Conservation (phyloP, 2,113 vertebrate species). For the Cacatua alba region DNA sequence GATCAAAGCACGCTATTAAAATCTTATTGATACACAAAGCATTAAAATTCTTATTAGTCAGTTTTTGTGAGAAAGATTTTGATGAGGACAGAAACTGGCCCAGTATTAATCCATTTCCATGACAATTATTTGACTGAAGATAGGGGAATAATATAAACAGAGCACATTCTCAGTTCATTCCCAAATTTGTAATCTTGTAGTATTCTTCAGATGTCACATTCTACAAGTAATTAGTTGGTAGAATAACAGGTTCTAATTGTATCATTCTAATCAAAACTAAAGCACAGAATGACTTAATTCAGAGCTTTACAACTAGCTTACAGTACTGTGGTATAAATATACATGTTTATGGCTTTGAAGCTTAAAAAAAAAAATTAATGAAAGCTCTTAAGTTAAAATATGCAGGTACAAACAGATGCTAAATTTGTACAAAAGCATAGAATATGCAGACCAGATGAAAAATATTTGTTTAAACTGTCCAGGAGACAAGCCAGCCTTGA, state of each 20-base stretch:
- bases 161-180: conserved; percentile 53
- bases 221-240: conserved; percentile 66
- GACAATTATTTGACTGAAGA: conserved; percentile 65
- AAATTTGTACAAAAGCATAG: conserved; percentile 66
- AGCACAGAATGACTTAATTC: conserved; percentile 68
- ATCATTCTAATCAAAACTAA: conserved; percentile 74
- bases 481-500: conserved; percentile 65
- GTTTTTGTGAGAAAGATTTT: conserved; percentile 34
- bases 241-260: conserved; percentile 74
- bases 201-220: conserved; percentile 69
- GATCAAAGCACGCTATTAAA: conserved; percentile 56
- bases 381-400: conserved; percentile 70
- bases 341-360: conserved; percentile 64
- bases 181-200: conserved; percentile 71
- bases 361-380: conserved; percentile 29
- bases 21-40: conserved; percentile 46
- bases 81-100: conserved; percentile 49
- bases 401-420: conserved; percentile 69
- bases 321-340: conserved; percentile 67
- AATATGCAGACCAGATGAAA: conserved; percentile 68
- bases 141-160: conserved; percentile 55
- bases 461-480: conserved; percentile 69
- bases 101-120: conserved; percentile 49
- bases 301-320: conserved; percentile 60
- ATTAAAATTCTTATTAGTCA: conserved; percentile 26